Conservation (phyloP, 1,140 invertebrate species). For the Phthorimaea operculella region DNA sequence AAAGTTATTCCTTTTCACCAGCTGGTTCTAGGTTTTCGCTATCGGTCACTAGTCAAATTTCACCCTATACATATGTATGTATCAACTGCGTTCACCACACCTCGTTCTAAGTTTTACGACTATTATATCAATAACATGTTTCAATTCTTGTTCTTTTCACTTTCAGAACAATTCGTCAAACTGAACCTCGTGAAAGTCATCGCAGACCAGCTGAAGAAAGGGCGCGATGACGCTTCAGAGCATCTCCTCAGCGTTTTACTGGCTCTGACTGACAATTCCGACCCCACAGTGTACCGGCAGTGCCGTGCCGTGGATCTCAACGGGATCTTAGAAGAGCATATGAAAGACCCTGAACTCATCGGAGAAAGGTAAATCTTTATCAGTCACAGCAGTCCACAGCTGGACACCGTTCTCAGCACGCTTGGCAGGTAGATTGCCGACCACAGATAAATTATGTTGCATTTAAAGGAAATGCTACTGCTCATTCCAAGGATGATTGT, state of each 20-base stretch:
- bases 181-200: slow-evolving; percentile 30
- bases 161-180: slow-evolving; percentile 43
- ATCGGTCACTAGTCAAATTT: no score
- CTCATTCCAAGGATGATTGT: no score
- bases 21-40: no score
- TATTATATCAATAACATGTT: not conserved
- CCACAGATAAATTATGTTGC: no score
- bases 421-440: no score
- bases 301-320: slow-evolving; percentile 32
- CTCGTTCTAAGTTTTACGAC: no score
- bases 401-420: no score
- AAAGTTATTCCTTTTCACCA: no score
- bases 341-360: slow-evolving; percentile 25
- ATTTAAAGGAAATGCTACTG: no score
- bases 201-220: slow-evolving; percentile 24
- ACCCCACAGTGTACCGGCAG: slow-evolving; percentile 24
- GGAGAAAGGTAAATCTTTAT: slow-evolving; percentile 27
- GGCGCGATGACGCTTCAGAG: slow-evolving; percentile 29
- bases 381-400: no score
- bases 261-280: slow-evolving; percentile 20
- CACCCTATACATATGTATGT: no score
- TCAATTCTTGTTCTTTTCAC: slow-evolving; percentile 21
- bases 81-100: no score
- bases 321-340: slow-evolving; percentile 29
- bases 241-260: slow-evolving; percentile 33